Conservation (phyloP, 2,797 vertebrate species). For the Sebastes goodei region DNA sequence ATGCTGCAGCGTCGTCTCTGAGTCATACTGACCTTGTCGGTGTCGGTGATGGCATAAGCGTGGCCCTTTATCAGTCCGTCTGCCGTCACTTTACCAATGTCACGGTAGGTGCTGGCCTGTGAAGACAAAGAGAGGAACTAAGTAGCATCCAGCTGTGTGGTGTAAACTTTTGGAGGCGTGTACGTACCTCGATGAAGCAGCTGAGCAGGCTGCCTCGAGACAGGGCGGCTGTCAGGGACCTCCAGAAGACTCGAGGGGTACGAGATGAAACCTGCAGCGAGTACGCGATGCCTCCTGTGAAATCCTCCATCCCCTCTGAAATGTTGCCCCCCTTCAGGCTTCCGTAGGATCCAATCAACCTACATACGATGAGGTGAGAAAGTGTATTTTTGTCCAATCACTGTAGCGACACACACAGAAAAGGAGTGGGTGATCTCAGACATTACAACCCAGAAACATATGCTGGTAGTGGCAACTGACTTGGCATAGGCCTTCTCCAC, state of each 20-base stretch:
- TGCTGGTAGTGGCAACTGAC: slow-evolving; percentile 79
- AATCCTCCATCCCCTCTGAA: slow-evolving; percentile 87
- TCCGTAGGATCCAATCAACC: slow-evolving; percentile 81
- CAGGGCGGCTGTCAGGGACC: slow-evolving; percentile 73
- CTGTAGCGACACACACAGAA: background rate
- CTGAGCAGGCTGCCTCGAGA: slow-evolving; percentile 81
- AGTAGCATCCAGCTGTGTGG: background rate
- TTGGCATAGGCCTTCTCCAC: slow-evolving; percentile 90
- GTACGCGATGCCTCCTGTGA: slow-evolving; percentile 86
- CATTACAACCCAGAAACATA: slow-evolving; percentile 72
- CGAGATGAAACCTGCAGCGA: slow-evolving; percentile 66
- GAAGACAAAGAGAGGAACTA: background rate
- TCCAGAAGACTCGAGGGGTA: slow-evolving; percentile 80
- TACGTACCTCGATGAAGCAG: slow-evolving; percentile 83
- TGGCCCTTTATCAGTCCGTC: slow-evolving; percentile 89
- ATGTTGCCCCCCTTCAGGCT: slow-evolving; percentile 86
- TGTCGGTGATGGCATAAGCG: slow-evolving; percentile 87
- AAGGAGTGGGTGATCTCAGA: slow-evolving; percentile 63
- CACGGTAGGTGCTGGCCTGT: slow-evolving; percentile 75
- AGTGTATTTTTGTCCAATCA: slow-evolving; percentile 1
- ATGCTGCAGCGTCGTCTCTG: background rate
- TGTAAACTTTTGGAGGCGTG: background rate
- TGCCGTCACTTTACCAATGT: slow-evolving; percentile 76
- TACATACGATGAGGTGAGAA: slow-evolving; percentile 39
- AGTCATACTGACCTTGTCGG: slow-evolving; percentile 68